Conservation (phyloP, 2,888 invertebrate genomes). For the Andricus curvator region DNA sequence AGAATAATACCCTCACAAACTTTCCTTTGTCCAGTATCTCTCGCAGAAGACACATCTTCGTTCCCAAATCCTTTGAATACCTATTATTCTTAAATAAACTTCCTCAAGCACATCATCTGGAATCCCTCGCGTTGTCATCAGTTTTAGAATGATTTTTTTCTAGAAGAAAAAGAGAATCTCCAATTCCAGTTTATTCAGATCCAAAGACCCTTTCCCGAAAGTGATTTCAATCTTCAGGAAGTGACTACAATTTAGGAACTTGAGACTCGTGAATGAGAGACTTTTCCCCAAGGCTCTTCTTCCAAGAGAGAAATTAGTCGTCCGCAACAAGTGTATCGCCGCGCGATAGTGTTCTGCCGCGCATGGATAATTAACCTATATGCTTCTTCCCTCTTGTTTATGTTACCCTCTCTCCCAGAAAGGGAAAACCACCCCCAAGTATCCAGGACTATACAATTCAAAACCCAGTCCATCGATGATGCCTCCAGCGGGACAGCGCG, state of each 20-base stretch:
- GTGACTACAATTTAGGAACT: constrained; percentile 38
- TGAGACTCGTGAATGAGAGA: constrained; percentile 14
- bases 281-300: constrained; percentile 42
- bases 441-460: constrained; percentile 18
- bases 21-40: constrained; percentile 18
- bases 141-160: neutral
- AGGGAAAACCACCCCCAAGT: constrained; percentile 1
- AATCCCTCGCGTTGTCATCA: neutral
- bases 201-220: constrained; percentile 26
- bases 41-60: neutral
- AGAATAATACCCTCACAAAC: constrained; percentile 10
- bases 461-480: constrained; percentile 26
- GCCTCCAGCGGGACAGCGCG: constrained; percentile 26
- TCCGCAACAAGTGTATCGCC: constrained; percentile 57
- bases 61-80: neutral
- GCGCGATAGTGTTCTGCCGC: constrained; percentile 53
- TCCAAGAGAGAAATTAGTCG: constrained; percentile 50
- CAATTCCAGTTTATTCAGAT: constrained; percentile 16
- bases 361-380: constrained; percentile 55
- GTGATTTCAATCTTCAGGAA: constrained; percentile 31
- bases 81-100: neutral
- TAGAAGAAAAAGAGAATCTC: constrained; percentile 13
- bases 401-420: neutral
- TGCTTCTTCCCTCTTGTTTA: constrained; percentile 36
- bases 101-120: neutral